Evolutionary conservation across 1,140 invertebrate genomes (phyloP).

Genomic region (Cotesia typhae): DNA sequence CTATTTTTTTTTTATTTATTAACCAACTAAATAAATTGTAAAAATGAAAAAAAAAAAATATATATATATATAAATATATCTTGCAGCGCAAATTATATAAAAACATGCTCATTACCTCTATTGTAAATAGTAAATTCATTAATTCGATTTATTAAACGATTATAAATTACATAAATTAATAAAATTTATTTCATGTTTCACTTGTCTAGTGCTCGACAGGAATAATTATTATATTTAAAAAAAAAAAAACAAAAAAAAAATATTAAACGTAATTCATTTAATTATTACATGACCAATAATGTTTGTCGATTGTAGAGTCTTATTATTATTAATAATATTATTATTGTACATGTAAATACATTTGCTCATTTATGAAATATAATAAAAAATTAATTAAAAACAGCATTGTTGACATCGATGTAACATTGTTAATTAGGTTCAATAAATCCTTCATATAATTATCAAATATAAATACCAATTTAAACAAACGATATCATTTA

Average conservation of each 20-base stretch:
- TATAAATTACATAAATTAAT: background rate
- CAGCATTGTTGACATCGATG: background rate
- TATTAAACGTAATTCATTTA: background rate
- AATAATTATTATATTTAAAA: background rate
- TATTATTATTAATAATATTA: conserved; percentile 5
- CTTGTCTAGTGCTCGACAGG: no score
- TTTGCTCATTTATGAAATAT: conserved; percentile 30
- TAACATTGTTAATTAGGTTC: conserved; percentile 1
- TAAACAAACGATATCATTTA: no score
- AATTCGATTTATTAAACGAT: background rate
- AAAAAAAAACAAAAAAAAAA: conserved; percentile 17
- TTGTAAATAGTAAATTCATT: conserved; percentile 5
- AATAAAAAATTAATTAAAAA: conserved; percentile 27
- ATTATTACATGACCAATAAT: background rate
- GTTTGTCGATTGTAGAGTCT: conserved; percentile 16
- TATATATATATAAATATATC: no score
- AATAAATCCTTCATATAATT: conserved; percentile 17
- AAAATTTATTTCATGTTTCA: conserved; percentile 1
- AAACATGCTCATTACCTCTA: background rate
- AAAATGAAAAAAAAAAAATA: no score
- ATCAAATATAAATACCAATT: conserved; percentile 6
- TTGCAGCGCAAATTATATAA: background rate
- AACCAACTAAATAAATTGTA: no score
- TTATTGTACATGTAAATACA: conserved; percentile 34
- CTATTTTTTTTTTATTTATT: no score